A percentile compares a stretch with the other conserved stretches of the same genome.
These are phyloP conservation scores for Sparus aurata DNA, from an alignment of 2,797 vertebrate species.

Conservation along the genomic window DNA sequence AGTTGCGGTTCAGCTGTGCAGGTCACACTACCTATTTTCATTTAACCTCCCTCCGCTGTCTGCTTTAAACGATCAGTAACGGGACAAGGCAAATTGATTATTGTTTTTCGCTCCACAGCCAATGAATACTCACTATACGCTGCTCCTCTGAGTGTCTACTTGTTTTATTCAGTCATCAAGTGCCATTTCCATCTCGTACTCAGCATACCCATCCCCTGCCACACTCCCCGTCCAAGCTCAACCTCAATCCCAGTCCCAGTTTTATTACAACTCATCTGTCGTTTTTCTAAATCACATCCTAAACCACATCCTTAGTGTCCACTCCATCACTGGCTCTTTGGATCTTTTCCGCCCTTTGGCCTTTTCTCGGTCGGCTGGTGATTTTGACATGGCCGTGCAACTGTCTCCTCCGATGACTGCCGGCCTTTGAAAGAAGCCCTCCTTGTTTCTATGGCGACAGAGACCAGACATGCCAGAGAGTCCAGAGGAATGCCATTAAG, in stretches of 20 bases:
- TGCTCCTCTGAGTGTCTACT: constrained; percentile 9
- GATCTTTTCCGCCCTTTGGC: constrained; percentile 73
- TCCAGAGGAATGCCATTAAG: constrained; percentile 44
- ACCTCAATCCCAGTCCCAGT: neutral
- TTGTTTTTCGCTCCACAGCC: constrained; percentile 21
- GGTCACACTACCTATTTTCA: constrained; percentile 2
- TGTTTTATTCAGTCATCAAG: constrained; percentile 5
- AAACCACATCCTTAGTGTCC: constrained; percentile 53
- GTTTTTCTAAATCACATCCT: constrained; percentile 45
- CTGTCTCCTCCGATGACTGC: constrained; percentile 69
- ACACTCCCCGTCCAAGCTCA: neutral
- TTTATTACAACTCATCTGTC: constrained; percentile 19
- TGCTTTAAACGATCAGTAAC: constrained; percentile 25
- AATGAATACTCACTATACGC: neutral
- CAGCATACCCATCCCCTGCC: constrained; percentile 4
- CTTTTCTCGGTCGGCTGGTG: constrained; percentile 82
- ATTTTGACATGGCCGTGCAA: constrained; percentile 82
- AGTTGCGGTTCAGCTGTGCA: constrained; percentile 6
- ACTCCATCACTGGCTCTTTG: constrained; percentile 54
- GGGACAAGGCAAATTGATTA: neutral
- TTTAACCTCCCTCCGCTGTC: constrained; percentile 3
- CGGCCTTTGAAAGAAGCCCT: constrained; percentile 75
- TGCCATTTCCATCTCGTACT: neutral
- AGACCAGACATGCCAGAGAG: constrained; percentile 66
- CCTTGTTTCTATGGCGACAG: constrained; percentile 51